A percentile compares a stretch with the other conserved stretches of the same genome.
These are phyloP conservation scores for Conus ventricosus DNA, from an alignment of 1,140 invertebrate species.

Conservation along the genomic window DNA sequence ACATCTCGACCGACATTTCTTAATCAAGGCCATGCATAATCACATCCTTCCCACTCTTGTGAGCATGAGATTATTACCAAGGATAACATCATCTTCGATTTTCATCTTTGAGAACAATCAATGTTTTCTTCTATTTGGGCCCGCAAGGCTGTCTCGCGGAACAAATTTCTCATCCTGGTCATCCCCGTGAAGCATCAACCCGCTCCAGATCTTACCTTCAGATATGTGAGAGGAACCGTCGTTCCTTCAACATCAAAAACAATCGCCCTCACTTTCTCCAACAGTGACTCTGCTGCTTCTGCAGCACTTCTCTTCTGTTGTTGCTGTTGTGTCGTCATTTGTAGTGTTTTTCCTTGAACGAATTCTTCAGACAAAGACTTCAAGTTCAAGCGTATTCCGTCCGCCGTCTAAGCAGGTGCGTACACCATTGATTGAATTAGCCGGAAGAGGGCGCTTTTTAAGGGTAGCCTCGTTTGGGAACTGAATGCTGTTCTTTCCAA, in stretches of 20 bases:
- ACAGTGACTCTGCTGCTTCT: slow-evolving; percentile 63
- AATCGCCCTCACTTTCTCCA: slow-evolving; percentile 74
- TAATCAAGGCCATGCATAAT: not conserved
- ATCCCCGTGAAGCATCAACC: too few relatives aligned
- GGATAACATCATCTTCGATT: not conserved
- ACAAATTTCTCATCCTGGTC: slow-evolving; percentile 26
- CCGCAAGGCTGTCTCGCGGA: not conserved
- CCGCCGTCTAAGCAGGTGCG: slow-evolving; percentile 51
- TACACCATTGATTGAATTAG: slow-evolving; percentile 46
- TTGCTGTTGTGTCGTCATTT: not conserved
- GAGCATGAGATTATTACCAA: not conserved
- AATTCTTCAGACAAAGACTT: not conserved
- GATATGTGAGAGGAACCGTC: slow-evolving; percentile 83
- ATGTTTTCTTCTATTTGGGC: not conserved
- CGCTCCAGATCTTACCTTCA: slow-evolving; percentile 65
- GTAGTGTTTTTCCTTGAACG: not conserved
- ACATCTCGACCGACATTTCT: slow-evolving; percentile 6
- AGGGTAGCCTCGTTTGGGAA: slow-evolving; percentile 21
- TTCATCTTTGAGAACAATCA: not conserved
- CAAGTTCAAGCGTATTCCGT: not conserved
- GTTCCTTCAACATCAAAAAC: slow-evolving; percentile 89
- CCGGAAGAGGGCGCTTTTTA: slow-evolving; percentile 53
- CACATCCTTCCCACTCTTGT: not conserved
- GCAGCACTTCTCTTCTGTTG: slow-evolving; percentile 66
- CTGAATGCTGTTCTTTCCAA: slow-evolving; percentile 11